Evolutionary conservation across 2,888 invertebrate genomes (phyloP).

Genomic region (Celastrina argiolus): DNA sequence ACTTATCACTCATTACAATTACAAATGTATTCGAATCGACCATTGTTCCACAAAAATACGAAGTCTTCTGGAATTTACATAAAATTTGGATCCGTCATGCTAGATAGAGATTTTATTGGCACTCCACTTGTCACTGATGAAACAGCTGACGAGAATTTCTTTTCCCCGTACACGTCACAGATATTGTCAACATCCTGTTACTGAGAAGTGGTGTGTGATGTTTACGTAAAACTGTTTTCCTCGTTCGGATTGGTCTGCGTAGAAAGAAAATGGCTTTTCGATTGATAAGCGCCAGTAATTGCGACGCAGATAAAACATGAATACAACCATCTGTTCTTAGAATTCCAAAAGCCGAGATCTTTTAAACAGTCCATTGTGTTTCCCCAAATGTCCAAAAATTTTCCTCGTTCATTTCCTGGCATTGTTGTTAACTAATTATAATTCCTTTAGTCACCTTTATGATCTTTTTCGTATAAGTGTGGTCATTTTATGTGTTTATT

Average conservation of each 20-base stretch:
- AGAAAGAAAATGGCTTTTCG: slow-evolving; percentile 9
- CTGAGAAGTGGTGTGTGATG: slow-evolving; percentile 8
- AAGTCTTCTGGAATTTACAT: background rate
- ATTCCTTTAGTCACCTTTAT: background rate
- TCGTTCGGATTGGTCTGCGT: background rate
- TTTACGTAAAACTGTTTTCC: background rate
- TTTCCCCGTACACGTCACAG: slow-evolving; percentile 45
- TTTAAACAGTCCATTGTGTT: background rate
- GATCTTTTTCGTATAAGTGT: background rate
- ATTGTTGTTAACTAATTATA: background rate
- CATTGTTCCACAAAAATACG: background rate
- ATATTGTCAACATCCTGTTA: slow-evolving; percentile 14
- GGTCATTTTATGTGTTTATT: background rate
- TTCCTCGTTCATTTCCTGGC: background rate
- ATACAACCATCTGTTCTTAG: background rate
- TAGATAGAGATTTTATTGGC: background rate
- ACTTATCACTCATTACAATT: slow-evolving; percentile 21
- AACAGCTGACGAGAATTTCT: slow-evolving; percentile 20
- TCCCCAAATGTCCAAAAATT: background rate
- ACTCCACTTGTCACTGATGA: background rate
- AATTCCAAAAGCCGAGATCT: background rate
- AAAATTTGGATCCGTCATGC: background rate
- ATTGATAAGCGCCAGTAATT: slow-evolving; percentile 7
- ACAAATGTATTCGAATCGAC: slow-evolving; percentile 8
- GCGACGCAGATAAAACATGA: background rate